Base-by-base conservation (phyloP, 1,140 invertebrate genomes). In the Polypedilum pembai region DNA sequence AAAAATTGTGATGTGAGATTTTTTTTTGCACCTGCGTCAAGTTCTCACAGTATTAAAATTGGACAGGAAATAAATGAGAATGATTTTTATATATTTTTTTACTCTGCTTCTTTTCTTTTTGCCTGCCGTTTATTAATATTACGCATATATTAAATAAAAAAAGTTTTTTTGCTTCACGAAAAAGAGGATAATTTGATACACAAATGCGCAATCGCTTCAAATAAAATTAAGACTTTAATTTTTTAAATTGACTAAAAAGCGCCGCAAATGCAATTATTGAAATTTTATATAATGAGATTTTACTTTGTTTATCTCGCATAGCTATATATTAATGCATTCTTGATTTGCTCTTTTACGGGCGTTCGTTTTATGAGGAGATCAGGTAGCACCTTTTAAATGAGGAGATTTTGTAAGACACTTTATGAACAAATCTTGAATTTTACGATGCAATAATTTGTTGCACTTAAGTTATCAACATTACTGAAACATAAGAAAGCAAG, bases 21-120 rank as follows among this genome's bases (percentile, higher is more conserved):
- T 56, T 45, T 45, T 56, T 56, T 56, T 56, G 45, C 45, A 56
- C 45, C 45, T 56, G 45, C 45, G 45, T 56, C 15, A 56, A 56
- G 45, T 56, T 56, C 45, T 56, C 45, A 56, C 45, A 56, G 45
- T 56, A 56, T 56, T 56, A 56, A 56, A 56, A 56, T 56, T n/a
- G 45, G 45, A 56, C 45, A 56, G 45, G 45, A 56, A 56, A 56
- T 15, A 56, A 56, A 56, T 56, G 45, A 56, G 45, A 56, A 56
- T 56, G 45, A 56, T 56, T 56, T 56, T 56, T 56, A 56, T 56
- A 56, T n/a, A 56, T 56, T 56, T 56, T 56, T 56, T 56, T 56
- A n/a, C 45, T 56, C n/a, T 56, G 45, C 45, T 56, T 56, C 45
- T 56, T 56, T 56, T 12, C 12, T 56, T 12, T 56, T 45, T 45